Base-by-base conservation (phyloP, 1,140 invertebrate genomes). In the Bombus difficillimus region DNA sequence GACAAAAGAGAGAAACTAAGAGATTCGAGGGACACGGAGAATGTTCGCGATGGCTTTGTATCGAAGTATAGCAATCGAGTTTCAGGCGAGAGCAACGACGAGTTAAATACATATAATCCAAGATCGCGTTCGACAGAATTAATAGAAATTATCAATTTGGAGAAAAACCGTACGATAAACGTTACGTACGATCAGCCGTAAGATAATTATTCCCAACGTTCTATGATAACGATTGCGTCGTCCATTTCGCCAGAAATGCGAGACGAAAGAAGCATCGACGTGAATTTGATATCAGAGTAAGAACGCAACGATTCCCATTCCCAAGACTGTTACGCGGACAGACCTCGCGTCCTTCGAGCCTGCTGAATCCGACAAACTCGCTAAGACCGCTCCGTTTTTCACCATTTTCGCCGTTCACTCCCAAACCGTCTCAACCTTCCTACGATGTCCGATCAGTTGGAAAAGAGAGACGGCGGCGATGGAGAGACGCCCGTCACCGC, bases 371-470 rank as follows among this genome's bases (percentile, higher is more conserved):
- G 34, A 71, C 68, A 28, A 39, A 72, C 28, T 53, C 47, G 47
- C 47, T 66, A 68, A n/a, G 5, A 37, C 32, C 28, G 28, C 25
- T 43, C 39, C 28, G 41, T 73, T 73, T 43, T 73, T n/a, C 71
- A 73, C 71, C 71, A 73, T 73, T 73, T 43, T 73, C 28, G 41
- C 41, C 71, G 71, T 43, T 72, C 71, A 43, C 71, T 43, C 5
- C 28, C 39, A 18, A 72, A 72, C 71, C 39, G 71, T 53, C 18
- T 53, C 47, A 53, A 25, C 37, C 34, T 69, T 69, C 66, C 66
- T 28, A 41, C 69, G 37, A 41, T 39, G 47, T 39, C 6, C 37
- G 37, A 28, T 39, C 62, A 8, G 12, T 12, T 15, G 39, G 28
- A 43, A 41, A 41, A 71, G 69, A 71, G 69, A 25, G 34, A 37